A percentile compares a stretch with the other conserved stretches of the same genome.
phyloP scores from a whole-genome alignment of 2,797 vertebrate species.

The Iguana delicatissima region DNA sequence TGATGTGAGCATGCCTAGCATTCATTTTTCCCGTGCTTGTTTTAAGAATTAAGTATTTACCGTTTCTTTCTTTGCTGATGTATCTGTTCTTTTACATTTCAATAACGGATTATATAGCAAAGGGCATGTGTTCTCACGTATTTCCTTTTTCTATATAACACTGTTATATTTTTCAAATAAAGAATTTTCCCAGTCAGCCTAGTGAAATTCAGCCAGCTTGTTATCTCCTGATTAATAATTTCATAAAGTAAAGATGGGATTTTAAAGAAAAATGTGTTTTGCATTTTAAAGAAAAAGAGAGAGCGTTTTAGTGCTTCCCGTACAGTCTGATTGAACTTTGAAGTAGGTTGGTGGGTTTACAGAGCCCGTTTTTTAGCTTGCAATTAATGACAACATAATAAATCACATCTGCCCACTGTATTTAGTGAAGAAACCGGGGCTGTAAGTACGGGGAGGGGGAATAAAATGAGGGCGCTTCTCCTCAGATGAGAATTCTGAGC shows the following conservation, averaged over 20 bases:
- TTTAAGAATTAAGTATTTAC: neutral
- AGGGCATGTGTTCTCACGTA: neutral
- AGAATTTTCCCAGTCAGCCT: neutral
- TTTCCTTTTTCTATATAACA: neutral
- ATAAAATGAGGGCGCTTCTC: no score
- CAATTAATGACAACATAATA: neutral
- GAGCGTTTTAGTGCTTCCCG: neutral
- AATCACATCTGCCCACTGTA: neutral
- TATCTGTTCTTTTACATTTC: neutral
- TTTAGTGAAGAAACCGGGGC: no score
- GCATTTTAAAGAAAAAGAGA: neutral
- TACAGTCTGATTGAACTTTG: neutral
- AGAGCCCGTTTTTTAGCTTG: neutral
- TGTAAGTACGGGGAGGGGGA: no score
- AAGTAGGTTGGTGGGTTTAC: neutral
- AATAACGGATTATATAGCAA: neutral
- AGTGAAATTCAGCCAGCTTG: neutral
- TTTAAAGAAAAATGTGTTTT: neutral
- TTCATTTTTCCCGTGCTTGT: neutral
- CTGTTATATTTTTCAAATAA: neutral
- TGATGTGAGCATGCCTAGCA: neutral
- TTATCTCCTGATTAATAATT: neutral
- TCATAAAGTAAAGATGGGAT: neutral
- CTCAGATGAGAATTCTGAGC: no score
- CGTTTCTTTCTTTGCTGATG: neutral